Conservation (phyloP, 2,888 invertebrate species). For the Calameuta pallipes region DNA sequence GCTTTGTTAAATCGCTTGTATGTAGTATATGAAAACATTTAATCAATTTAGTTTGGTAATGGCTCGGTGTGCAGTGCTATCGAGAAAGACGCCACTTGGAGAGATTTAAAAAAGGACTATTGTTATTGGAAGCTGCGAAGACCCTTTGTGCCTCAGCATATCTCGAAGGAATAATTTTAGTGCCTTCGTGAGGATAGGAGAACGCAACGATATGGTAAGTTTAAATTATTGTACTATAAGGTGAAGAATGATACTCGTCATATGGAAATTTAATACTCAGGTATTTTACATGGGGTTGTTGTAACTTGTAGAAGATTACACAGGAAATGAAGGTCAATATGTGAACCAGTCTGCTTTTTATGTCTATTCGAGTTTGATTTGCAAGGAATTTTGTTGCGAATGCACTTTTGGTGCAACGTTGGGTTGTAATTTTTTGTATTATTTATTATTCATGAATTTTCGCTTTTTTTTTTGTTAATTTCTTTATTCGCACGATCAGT, state of each 20-base stretch:
- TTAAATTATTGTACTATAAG: neutral
- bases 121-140: neutral
- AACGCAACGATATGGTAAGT: neutral
- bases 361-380: constrained; percentile 20
- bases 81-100: neutral
- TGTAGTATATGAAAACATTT: neutral
- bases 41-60: neutral
- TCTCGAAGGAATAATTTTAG: neutral
- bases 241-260: neutral
- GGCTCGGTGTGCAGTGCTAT: neutral
- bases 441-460: neutral
- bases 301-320: neutral
- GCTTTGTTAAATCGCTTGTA: neutral
- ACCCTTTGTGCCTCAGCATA: neutral
- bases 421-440: too few relatives aligned
- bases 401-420: neutral
- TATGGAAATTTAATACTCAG: neutral
- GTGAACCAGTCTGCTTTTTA: constrained; percentile 58
- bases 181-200: neutral
- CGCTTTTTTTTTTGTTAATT: neutral
- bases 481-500: neutral
- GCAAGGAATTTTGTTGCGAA: neutral
- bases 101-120: neutral
- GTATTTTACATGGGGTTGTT: neutral
- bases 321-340: constrained; percentile 62